Base-by-base conservation (phyloP, 2,888 invertebrate species). In the Pinctada fucata region DNA sequence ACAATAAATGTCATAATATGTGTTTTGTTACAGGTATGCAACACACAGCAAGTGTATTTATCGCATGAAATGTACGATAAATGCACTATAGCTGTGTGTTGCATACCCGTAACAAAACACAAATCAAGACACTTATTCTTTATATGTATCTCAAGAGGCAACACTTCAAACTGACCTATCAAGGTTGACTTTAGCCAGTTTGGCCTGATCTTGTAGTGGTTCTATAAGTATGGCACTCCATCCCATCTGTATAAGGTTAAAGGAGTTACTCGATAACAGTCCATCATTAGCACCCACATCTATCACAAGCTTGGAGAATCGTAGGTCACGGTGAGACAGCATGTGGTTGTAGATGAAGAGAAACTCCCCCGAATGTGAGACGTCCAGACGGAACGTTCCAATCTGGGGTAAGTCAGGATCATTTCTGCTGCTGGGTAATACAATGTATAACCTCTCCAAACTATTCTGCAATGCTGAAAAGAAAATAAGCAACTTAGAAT, bases 251-350 rank as follows among this genome's bases (percentile, higher is more conserved):
- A 90, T 88, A 65, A 90, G 88, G 71, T 90, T 90, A 76, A 84
- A 88, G 0, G 90, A 90, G 72, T 90, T 90, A 77, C 89, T 89
- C 3, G 88, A 88, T 64, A 89, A 48, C 1, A 90, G 75, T 6
- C 90, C 89, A 83, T 89, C 89, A 79, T 89, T 89, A 4, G 90
- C 89, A 45, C 90, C 90, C 47, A 90, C 87, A 79, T 90, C 90
- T 4, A 90, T 82, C 13, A 90, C 83, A 47, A 90, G 76, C 49
- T 79, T 78, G 2, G 78, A 67, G 75, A 83, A 86, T 2, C 79
- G 78, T 31, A 83, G 85, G 5, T 58, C 49, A 4, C 67, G 71
- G 48, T 84, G 77, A 0, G 79, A 68, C 63, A 83, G 76, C n/a
- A 90, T 86, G 45, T 87, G 74, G 47, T 80, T 78, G 58, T 86